Base-by-base conservation (phyloP, 2,797 vertebrate genomes). In the Presbytis comata region DNA sequence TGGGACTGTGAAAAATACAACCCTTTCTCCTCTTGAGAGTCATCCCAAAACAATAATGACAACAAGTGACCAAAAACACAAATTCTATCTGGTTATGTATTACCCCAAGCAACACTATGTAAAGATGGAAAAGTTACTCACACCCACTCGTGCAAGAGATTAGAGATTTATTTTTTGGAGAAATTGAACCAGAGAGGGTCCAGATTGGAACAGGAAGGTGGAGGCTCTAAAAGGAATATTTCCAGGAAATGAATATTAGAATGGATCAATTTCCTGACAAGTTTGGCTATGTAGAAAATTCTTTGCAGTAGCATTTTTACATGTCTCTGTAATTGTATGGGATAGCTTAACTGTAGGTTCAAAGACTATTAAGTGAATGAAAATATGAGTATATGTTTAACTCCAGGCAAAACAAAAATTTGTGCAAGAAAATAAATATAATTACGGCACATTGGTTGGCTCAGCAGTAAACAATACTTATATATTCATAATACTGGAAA, bases 381-480 rank as follows among this genome's bases (percentile, higher is more conserved):
- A 91, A 89, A 87, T 61, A 19, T 3, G n/a, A 91, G 17, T 75
- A 22, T 88, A 70, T 88, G 95, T 97, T 95, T 28, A 95, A 86
- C 89, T 95, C 30, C 24, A 93, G 33, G 78, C 74, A 94, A 94
- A 91, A 78, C 26, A 81, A 92, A 93, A 94, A 75, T 53, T 87
- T 92, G 24, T 48, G 24, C 48, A 95, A 79, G 75, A 86, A 97
- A 93, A 95, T 85, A 95, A 93, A 93, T 39, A 28, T 84, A 78
- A 90, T 84, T 57, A 93, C 48, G 26, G 55, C 19, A 90, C 41
- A 39, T 61, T 30, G 24, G 59, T 84, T 88, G 76, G 91, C 46
- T 90, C 39, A 91, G 13, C 14, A 75, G 39, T 91, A 48, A 97
- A 85, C 3, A 89, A 50, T 86, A 82, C 91, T 89, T 85, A 93